Evolutionary conservation across 2,797 vertebrate genomes (phyloP).

Genomic region (Emydoidea blandingii): DNA sequence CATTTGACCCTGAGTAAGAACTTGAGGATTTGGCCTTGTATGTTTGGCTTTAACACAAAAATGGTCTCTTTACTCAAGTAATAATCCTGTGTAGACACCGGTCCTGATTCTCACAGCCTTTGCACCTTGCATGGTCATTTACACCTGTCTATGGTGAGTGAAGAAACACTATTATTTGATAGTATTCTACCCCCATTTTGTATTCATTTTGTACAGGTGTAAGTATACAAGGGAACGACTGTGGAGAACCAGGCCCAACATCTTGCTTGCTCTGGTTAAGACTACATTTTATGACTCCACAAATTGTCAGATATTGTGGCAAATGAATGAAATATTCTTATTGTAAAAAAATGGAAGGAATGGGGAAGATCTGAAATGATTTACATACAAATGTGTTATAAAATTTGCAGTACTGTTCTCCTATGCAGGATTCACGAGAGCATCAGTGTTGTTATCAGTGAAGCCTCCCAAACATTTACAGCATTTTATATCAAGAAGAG

Average conservation of each 20-base stretch:
- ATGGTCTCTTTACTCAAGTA: conserved; percentile 14
- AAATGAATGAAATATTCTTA: neutral
- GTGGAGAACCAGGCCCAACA: conserved; percentile 7
- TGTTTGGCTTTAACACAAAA: conserved; percentile 59
- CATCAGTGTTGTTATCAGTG: conserved; percentile 40
- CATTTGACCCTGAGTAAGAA: neutral
- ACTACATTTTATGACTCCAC: neutral
- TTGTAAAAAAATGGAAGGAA: neutral
- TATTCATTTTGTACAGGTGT: conserved; percentile 64
- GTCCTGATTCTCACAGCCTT: neutral
- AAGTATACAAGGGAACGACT: conserved; percentile 22
- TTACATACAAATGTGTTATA: conserved; percentile 30
- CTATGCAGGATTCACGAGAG: conserved; percentile 63
- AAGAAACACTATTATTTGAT: neutral
- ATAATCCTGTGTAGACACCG: neutral
- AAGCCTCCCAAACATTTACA: conserved; percentile 5
- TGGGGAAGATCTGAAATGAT: conserved; percentile 41
- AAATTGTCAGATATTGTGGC: neutral
- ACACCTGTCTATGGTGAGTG: neutral
- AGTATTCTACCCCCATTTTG: neutral
- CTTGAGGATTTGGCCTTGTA: conserved; percentile 31
- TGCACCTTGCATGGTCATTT: neutral
- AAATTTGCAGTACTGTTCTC: conserved; percentile 41
- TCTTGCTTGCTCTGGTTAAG: conserved; percentile 13
- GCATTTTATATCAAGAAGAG: neutral